Evolutionary conservation across 2,797 vertebrate species (phyloP), one percentile per base, ranked within the genome.

Genomic region (Sebastes steindachneri): DNA sequence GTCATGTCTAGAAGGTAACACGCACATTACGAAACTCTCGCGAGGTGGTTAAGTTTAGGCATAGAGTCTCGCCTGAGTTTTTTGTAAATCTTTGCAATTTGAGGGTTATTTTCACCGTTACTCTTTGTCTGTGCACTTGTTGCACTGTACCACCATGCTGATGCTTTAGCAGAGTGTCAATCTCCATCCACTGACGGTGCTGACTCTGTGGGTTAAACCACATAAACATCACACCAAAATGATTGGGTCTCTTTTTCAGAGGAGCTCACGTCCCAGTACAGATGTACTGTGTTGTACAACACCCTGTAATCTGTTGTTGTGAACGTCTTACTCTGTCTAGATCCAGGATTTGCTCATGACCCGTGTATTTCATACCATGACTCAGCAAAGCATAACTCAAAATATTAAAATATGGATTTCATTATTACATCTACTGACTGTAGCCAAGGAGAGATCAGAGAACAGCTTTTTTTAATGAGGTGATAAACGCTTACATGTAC

Each of bases 291-390:
- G 14, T 67, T 68, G 21, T 59, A 60, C 19, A 64, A 79, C 54
- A 62, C 10, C 55, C 41, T 28, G 25, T 82, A 72, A 82, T 80
- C 60, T 68, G 48, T 25, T 58, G 14, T 64, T 60, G 21, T 48
- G 45, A 73, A 48, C 65, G 31, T 65, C 45, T 51, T n/a, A 19
- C 48, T 51, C 19, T 51, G 17, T 51, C 48, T 48, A 3, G 19
- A 55, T 53, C n/a, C 29, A 68, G 68, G 51, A 68, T 55, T 80
- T 84, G 79, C 69, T 71, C 57, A 53, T 65, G 71, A 86, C 55
- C 48, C 59, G 19, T 10, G 7, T 51, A 31, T 65, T 75, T 79
- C 41, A 55, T 54, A 62, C 35, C 45, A 69, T 69, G 21, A 68
- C 41, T 67, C 45, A 65, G n/a, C 48, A 71, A 77, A 72, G 19